Conservation (phyloP, 2,797 vertebrate species). For the Acanthis flammea region DNA sequence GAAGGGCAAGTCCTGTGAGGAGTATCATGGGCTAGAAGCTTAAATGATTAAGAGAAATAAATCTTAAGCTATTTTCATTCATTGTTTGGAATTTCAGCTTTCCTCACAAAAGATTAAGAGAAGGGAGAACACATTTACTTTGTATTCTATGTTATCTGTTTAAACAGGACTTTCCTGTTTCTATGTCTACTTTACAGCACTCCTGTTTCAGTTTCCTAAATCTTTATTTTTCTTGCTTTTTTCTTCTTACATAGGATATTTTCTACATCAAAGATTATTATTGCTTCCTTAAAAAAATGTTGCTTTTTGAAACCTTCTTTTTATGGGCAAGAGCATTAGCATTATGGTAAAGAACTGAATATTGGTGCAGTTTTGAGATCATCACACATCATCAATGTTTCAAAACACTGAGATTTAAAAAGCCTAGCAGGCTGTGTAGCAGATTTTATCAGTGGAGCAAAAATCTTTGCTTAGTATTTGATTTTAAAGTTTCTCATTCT, state of each 20-base stretch:
- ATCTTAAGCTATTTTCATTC: background rate
- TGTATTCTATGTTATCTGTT: background rate
- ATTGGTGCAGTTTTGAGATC: background rate
- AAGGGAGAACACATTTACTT: background rate
- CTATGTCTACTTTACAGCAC: background rate
- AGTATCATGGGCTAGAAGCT: background rate
- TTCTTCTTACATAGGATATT: background rate
- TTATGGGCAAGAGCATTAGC: background rate
- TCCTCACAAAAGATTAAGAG: background rate
- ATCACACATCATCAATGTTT: background rate
- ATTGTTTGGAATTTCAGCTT: background rate
- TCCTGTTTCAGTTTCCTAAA: background rate
- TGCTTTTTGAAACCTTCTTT: background rate
- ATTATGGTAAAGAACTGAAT: background rate
- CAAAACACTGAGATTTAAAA: background rate
- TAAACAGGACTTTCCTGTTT: background rate
- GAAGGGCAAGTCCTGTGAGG: background rate
- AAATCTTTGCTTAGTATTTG: background rate
- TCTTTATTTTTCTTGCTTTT: background rate
- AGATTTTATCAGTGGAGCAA: background rate
- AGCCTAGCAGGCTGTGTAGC: background rate
- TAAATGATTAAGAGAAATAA: background rate
- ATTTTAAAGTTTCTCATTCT: background rate
- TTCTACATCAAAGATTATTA: background rate
- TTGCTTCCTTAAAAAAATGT: background rate